Evolutionary conservation across 1,140 invertebrate species (phyloP), one percentile per base, ranked within the genome.

Genomic region (Colletes latitarsis): DNA sequence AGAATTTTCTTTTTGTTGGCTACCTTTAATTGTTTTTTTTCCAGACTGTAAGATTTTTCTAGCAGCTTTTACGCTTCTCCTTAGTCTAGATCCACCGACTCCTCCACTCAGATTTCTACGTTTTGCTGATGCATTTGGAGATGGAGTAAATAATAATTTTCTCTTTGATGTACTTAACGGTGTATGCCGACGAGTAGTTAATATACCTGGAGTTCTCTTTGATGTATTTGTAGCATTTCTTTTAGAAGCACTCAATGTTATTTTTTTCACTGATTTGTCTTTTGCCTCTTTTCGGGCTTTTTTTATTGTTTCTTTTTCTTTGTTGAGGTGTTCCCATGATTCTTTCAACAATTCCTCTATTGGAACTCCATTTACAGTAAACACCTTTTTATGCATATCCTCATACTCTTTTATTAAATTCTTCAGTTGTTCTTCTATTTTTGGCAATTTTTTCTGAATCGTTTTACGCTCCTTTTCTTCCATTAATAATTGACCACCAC

Each of bases 381-480:
- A 96, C 0, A 85, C 78, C 3, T 89, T 91, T 1, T 94, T 94
- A 57, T 94, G 92, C 21, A 90, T 90, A 0, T 83, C 83, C 86
- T 95, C 94, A 87, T 95, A 96, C 5, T 94, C 90, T n/a, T 93
- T 83, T 39, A 94, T 94, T 53, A 95, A 75, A 1, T 94, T 91
- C 1, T 90, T 91, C 0, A 96, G 93, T 88, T 95, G 93, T 4
- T 93, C 93, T 90, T 96, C 95, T 41, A 96, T 94, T 92, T 96
- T 96, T 0, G 95, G 95, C 60, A 96, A 69, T 6, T 88, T 86
- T 89, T 96, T 96, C 60, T 94, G 95, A 2, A 95, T 92, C 17
- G 96, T 94, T 88, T 97, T 98, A 12, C 97, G 94, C 86, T 97
- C 96, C 85, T 96, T 97, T 91, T 98, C 97, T 90, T 98, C 97